Base-by-base conservation (phyloP, 2,113 vertebrate genomes). In the Phrynosoma blainvillii region DNA sequence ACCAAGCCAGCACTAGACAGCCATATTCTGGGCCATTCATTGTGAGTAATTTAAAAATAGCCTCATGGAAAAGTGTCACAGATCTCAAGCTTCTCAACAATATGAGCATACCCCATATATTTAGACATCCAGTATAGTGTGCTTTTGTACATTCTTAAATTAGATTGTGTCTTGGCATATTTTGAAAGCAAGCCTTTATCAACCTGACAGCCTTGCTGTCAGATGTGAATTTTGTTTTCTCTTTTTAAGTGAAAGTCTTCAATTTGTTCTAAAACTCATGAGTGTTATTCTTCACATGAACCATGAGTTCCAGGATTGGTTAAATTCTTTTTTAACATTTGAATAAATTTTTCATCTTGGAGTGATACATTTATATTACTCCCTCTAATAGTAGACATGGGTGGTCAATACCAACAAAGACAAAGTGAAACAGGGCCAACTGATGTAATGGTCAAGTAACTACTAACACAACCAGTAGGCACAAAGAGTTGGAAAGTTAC, bases 121-220 rank as follows among this genome's bases (percentile, higher is more conserved):
- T 80, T 87, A 74, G 68, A 14, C 79, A 81, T 82, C 40, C 74
- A 73, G 23, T 3, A 11, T 42, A 47, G 74, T 87, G 66, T 30
- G 12, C 23, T 78, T 86, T 86, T 68, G 30, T 36, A 11, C 36
- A 21, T 62, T 76, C 30, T 10, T 71, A 27, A 79, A 79, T 86
- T 68, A 56, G 76, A 32, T 86, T 54, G 65, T 70, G 47, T 36
- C 65, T 54, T 68, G 30, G 59, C 62, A 86, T 42, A 32, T 79
- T 79, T 76, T 18, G 23, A 87, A 87, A 87, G 40, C 25, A 74
- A 73, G n/a, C 47, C 21, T 86, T 86, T 86, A n/a, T 82, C 52
- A 59, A 18, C 42, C 13, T 82, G 79, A 87, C 79, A 87, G 47
- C 74, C 68, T 82, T 59, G 25, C 68, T 68, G 52, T 81, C 68